Base-by-base conservation (phyloP, 1,140 invertebrate genomes). In the Zaprionus tsacasi region DNA sequence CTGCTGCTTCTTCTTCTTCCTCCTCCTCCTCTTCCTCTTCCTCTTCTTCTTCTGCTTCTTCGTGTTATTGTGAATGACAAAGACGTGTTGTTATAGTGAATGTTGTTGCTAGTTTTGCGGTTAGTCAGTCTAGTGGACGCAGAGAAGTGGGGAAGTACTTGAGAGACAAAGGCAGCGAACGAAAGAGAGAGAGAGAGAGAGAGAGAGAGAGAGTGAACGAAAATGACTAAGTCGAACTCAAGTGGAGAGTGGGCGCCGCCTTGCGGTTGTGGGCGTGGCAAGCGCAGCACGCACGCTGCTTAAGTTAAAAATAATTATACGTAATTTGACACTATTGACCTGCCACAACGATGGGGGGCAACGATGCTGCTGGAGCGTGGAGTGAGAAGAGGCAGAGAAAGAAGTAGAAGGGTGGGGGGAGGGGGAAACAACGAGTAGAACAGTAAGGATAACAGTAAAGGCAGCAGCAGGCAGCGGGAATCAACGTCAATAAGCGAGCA, bases 291-390 rank as follows among this genome's bases (percentile, higher is more conserved):
- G 60, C 71, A 74, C 25, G 21, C 58, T 73, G 56, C 54, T 56
- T 63, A 70, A 70, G 59, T 48, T 70, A 63, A 76, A 85, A 87
- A 87, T 86, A 86, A 87, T 87, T 63, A 74, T 77, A 87, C 85
- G 82, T 82, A 82, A 82, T 86, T 82, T 74, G 74, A 88, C 83
- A 87, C 82, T 76, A 71, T 79, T 87, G 83, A 87, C 82, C 82
- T 87, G 82, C 83, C 83, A 56, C 82, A 87, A 87, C 27, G 50
- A 76, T 30, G 17, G 30, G n/a, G n/a, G n/a, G n/a, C n/a, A n/a
- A n/a, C n/a, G n/a, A n/a, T n/a, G n/a, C n/a, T n/a, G n/a, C n/a
- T n/a, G n/a, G n/a, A n/a, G n/a, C n/a, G n/a, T n/a, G n/a, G n/a
- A n/a, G 30, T 3, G 7, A 30, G 50, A n/a, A 0, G 25, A 4